Evolutionary conservation across 2,113 vertebrate species (phyloP).

Genomic region (Poeciliopsis prolifica): DNA sequence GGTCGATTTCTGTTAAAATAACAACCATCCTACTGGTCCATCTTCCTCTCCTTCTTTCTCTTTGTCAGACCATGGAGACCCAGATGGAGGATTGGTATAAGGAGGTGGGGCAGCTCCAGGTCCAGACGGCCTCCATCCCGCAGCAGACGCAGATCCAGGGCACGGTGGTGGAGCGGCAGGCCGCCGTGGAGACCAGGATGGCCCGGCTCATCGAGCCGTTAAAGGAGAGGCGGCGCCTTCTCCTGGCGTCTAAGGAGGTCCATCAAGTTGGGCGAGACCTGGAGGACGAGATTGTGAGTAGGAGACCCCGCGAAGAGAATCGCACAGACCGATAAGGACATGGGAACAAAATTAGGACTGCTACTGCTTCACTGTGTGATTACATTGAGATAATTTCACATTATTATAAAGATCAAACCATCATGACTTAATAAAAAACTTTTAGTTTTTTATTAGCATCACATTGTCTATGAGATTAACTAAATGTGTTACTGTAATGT

Average conservation of each 20-base stretch:
- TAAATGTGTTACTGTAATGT: no score
- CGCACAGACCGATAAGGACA: not conserved
- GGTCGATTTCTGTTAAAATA: not conserved
- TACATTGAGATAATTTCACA: not conserved
- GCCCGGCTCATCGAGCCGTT: conserved; percentile 90
- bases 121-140: conserved; percentile 83
- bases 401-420: no score
- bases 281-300: conserved; percentile 91
- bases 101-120: conserved; percentile 89
- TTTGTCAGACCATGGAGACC: conserved; percentile 86
- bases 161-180: conserved; percentile 81
- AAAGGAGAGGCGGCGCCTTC: conserved; percentile 87
- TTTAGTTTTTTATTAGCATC: no score
- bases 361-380: not conserved
- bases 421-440: not conserved
- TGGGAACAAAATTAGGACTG: not conserved
- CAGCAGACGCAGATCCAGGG: conserved; percentile 81
- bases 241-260: conserved; percentile 92
- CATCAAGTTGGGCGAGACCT: conserved; percentile 91
- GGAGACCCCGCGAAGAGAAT: not conserved
- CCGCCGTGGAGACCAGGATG: conserved; percentile 84
- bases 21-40: not conserved
- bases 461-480: no score
- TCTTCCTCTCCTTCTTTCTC: not conserved
- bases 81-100: conserved; percentile 92